These are phyloP conservation scores for Lophotis ruficrista DNA, from an alignment of 2,113 vertebrate genomes.

Conservation along the genomic window DNA sequence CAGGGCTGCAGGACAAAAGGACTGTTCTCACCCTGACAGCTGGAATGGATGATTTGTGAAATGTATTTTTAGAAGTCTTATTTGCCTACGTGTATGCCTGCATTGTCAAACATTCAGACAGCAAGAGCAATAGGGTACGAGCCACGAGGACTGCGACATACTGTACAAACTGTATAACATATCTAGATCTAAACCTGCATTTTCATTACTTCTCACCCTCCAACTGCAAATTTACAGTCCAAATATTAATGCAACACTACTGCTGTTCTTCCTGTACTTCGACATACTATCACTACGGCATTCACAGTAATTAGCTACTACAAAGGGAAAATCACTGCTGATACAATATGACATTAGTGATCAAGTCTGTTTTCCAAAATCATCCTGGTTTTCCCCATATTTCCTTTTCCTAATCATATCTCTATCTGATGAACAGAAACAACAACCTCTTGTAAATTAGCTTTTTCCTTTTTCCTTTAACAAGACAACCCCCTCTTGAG, in stretches of 20 bases:
- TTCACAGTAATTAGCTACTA: background rate
- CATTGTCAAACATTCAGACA: constrained; percentile 1
- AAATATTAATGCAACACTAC: background rate
- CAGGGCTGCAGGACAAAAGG: constrained; percentile 55
- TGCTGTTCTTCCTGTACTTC: background rate
- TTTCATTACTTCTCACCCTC: background rate
- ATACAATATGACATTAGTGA: background rate
- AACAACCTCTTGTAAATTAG: background rate
- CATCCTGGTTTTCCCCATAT: background rate
- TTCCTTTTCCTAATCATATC: constrained; percentile 3
- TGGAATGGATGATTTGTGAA: constrained; percentile 62
- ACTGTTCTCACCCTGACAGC: constrained; percentile 45
- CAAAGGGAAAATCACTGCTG: background rate
- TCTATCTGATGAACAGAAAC: background rate
- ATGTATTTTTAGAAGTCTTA: constrained; percentile 62
- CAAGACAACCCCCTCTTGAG: background rate
- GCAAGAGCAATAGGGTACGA: background rate
- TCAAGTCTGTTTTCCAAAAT: background rate
- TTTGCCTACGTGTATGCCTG: background rate
- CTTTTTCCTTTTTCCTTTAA: constrained; percentile 1
- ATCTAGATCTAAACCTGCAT: background rate
- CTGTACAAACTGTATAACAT: background rate
- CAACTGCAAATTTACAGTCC: background rate
- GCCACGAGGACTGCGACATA: background rate
- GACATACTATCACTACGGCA: background rate